Conservation (phyloP, 1,140 invertebrate species). For the Colletes gigas region DNA sequence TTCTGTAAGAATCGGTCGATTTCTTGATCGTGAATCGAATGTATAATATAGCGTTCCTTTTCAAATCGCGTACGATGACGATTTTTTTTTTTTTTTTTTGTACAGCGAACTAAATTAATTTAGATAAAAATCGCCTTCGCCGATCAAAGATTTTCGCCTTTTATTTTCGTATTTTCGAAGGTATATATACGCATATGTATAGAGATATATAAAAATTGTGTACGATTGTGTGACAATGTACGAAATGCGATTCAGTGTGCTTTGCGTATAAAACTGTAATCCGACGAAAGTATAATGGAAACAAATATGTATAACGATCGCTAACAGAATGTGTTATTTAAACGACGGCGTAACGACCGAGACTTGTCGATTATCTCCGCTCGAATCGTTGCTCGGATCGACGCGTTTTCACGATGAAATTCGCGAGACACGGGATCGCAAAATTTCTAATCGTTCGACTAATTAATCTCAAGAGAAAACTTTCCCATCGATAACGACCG, state of each 20-base stretch:
- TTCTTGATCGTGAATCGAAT: not conserved
- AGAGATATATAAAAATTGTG: not conserved
- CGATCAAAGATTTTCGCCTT: conserved; percentile 16
- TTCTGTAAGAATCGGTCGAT: conserved; percentile 30
- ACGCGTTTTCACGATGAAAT: no score
- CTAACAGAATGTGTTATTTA: conserved; percentile 13
- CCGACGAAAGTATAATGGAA: conserved; percentile 20
- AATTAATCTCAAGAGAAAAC: not conserved
- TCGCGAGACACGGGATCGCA: not conserved
- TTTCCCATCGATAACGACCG: not conserved
- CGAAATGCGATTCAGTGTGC: conserved; percentile 29
- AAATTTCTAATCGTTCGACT: not conserved
- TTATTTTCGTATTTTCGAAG: conserved; percentile 44
- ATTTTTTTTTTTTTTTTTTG: conserved; percentile 29
- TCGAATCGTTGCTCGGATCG: no score
- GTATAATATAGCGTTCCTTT: not conserved
- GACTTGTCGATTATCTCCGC: not conserved
- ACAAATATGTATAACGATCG: not conserved
- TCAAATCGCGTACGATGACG: not conserved
- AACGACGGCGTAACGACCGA: conserved; percentile 21
- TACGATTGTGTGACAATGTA: conserved; percentile 55
- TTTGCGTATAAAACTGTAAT: conserved; percentile 45
- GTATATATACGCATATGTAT: not conserved
- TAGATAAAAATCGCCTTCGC: conserved; percentile 1
- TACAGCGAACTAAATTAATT: conserved; percentile 26